phyloP scores from a whole-genome alignment of 1,140 invertebrate species.

The Drosophila triauraria region DNA sequence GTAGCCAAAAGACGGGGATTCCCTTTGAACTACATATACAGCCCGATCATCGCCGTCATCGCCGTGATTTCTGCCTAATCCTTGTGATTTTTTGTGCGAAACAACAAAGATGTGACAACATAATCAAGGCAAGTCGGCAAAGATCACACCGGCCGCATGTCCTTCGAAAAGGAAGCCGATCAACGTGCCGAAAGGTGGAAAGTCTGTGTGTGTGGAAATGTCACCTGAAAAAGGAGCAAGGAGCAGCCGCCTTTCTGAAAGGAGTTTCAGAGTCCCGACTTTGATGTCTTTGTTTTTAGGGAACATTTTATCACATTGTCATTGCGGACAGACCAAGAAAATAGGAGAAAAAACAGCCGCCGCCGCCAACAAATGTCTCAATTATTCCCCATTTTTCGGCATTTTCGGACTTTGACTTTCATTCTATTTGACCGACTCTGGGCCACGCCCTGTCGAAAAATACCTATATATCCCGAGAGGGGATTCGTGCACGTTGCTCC shows the following conservation, averaged over 20 bases:
- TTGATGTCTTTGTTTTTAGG: constrained; percentile 69
- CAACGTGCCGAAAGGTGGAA: constrained; percentile 75
- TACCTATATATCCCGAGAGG: constrained; percentile 25
- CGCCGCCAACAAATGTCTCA: constrained; percentile 63
- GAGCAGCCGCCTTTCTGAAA: constrained; percentile 24
- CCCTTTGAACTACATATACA: constrained; percentile 21
- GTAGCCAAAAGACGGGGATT: constrained; percentile 11
- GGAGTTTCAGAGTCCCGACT: constrained; percentile 53
- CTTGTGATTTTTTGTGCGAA: constrained; percentile 52
- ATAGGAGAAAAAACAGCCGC: constrained; percentile 34
- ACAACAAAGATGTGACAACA: constrained; percentile 65
- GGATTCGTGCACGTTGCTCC: constrained; percentile 55
- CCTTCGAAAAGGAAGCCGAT: constrained; percentile 35
- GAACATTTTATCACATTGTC: constrained; percentile 74
- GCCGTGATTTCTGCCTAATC: constrained; percentile 70
- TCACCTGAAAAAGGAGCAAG: constrained; percentile 69
- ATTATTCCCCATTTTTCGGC: constrained; percentile 56
- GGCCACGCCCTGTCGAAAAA: constrained; percentile 45
- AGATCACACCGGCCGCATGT: constrained; percentile 70
- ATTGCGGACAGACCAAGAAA: constrained; percentile 59
- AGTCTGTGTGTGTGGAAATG: constrained; percentile 41
- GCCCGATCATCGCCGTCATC: constrained; percentile 24
- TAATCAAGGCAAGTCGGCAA: constrained; percentile 57
- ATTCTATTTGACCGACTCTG: constrained; percentile 35
- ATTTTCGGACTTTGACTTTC: constrained; percentile 31